Percentiles rank a stretch among this genome's conserved stretches.
Conservation (phyloP, 1,140 invertebrate genomes). For the Laupala kohalensis region DNA sequence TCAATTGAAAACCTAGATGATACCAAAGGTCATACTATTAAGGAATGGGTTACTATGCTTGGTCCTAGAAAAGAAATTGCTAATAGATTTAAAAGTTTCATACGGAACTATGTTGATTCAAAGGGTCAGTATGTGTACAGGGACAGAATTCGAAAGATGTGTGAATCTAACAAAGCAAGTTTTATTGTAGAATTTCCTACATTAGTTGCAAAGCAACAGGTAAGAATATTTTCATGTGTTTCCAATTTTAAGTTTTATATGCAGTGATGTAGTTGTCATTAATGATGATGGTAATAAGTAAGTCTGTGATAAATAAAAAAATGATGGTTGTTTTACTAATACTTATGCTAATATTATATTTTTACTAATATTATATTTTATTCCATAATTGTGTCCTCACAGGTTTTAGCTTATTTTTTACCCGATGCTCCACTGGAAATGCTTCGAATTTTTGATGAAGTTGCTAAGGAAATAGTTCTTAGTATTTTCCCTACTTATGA, state of each 20-base stretch:
- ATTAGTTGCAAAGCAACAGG: constrained; percentile 74
- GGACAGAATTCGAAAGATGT: constrained; percentile 89
- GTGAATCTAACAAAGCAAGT: constrained; percentile 77
- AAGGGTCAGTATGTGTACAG: constrained; percentile 83
- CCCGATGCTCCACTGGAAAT: constrained; percentile 95
- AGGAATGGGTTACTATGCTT: constrained; percentile 93
- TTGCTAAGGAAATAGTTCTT: constrained; percentile 86
- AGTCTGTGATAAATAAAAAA: too few species aligned
- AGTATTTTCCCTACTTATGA: constrained; percentile 94
- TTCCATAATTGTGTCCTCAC: constrained; percentile 25
- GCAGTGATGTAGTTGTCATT: too few species aligned
- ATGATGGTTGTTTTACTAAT: too few species aligned
- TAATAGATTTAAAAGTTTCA: constrained; percentile 92
- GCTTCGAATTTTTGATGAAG: constrained; percentile 89
- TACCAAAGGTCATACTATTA: constrained; percentile 76
- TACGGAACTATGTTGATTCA: constrained; percentile 77
- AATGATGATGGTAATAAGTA: too few species aligned
- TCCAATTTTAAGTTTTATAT: too few species aligned
- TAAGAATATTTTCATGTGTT: too few species aligned
- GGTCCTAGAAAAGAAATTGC: constrained; percentile 93
- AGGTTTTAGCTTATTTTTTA: constrained; percentile 76
- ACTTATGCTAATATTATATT: too few species aligned
- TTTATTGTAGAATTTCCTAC: constrained; percentile 89
- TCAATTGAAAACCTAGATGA: constrained; percentile 98
- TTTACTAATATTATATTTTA: too few species aligned